Conservation (phyloP, 2,113 vertebrate species). For the Malurus cyaneus region DNA sequence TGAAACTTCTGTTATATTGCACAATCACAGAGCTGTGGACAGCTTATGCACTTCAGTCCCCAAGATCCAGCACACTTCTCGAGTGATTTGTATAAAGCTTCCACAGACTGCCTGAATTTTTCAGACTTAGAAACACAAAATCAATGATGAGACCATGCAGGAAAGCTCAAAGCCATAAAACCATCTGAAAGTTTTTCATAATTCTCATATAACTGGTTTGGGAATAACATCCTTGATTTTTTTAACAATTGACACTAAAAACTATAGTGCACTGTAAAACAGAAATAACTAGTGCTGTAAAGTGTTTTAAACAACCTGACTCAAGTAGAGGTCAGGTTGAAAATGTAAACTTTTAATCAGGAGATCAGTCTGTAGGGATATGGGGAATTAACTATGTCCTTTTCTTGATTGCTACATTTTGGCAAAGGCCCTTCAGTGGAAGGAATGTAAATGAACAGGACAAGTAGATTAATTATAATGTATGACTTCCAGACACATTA, state of each 20-base stretch:
- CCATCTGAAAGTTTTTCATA: not conserved
- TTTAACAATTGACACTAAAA: not conserved
- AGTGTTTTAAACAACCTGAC: not conserved
- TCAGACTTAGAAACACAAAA: not conserved
- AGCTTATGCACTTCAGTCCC: not conserved
- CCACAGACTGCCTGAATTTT: not conserved
- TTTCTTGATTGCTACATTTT: constrained; percentile 29
- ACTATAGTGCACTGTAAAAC: not conserved
- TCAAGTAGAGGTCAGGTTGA: not conserved
- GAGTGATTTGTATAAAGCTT: not conserved
- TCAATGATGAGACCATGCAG: not conserved
- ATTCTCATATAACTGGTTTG: not conserved
- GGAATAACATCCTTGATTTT: not conserved
- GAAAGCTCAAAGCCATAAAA: not conserved
- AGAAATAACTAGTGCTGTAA: not conserved
- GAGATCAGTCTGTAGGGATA: not conserved
- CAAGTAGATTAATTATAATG: constrained; percentile 53
- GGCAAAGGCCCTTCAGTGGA: constrained; percentile 2
- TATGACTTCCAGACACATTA: constrained; percentile 57
- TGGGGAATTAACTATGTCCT: not conserved
- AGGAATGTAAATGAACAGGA: constrained; percentile 41
- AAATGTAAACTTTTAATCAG: constrained; percentile 50
- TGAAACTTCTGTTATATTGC: not conserved
- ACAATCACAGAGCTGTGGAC: not conserved
- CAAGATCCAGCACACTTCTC: not conserved